A percentile compares a stretch with the other conserved stretches of the same genome.
These are phyloP conservation scores for Ariopsis seemanni DNA, from an alignment of 2,113 vertebrate genomes.

Conservation along the genomic window DNA sequence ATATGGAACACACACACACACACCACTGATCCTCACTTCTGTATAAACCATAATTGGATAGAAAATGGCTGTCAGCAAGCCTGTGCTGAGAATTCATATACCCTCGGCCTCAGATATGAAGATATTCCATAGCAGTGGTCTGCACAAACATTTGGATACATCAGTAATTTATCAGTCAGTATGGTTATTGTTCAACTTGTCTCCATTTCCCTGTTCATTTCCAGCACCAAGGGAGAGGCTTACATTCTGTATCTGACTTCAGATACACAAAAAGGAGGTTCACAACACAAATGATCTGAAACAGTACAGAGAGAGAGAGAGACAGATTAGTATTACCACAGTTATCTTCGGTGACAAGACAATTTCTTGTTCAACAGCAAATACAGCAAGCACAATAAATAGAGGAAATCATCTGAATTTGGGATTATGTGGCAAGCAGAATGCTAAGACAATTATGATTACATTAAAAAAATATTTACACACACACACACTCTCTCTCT, in stretches of 20 bases:
- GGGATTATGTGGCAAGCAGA: background rate
- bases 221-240: slow-evolving; percentile 5
- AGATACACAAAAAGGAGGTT: background rate
- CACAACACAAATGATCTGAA: slow-evolving; percentile 7
- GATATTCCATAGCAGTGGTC: slow-evolving; percentile 4
- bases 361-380: background rate
- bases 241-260: slow-evolving; percentile 17
- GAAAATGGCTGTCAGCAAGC: slow-evolving; percentile 21
- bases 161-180: background rate
- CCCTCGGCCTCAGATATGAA: background rate
- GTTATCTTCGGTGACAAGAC: background rate
- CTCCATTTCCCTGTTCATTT: background rate
- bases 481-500: background rate
- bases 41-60: background rate
- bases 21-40: background rate
- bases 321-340: background rate
- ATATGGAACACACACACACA: background rate
- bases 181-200: background rate
- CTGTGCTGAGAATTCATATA: background rate
- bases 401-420: background rate
- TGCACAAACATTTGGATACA: background rate
- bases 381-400: background rate
- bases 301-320: background rate
- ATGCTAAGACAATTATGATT: too few relatives aligned
- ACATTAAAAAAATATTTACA: background rate